Percentiles rank a stretch among this genome's conserved stretches.
Evolutionary conservation across 2,113 vertebrate genomes (phyloP).

Genomic region (Myrmecobius fasciatus): DNA sequence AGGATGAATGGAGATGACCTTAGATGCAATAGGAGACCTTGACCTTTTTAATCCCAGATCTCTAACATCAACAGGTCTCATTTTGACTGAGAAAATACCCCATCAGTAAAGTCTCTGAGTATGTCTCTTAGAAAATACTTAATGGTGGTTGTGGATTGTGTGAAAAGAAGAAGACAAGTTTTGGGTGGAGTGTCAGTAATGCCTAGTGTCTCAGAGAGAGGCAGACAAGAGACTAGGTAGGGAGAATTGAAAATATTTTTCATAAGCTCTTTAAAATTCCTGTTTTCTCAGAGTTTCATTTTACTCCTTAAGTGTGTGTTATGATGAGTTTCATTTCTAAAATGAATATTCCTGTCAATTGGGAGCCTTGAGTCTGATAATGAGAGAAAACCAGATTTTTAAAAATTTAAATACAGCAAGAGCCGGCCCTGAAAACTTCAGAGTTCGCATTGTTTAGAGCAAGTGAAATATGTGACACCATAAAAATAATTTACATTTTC

Average conservation of each 20-base stretch:
- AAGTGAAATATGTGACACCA: conserved; percentile 1
- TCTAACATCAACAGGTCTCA: no score
- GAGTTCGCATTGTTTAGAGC: background rate
- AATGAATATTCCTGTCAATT: background rate
- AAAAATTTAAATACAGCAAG: background rate
- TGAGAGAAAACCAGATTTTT: background rate
- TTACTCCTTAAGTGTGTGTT: background rate
- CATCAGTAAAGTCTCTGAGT: background rate
- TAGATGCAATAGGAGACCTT: no score
- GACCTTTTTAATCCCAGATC: no score
- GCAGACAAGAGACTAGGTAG: background rate
- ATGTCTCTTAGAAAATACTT: background rate
- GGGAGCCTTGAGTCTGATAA: background rate
- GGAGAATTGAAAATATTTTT: background rate
- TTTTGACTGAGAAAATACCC: no score
- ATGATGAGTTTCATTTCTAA: conserved; percentile 35
- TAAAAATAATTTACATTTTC: conserved; percentile 56
- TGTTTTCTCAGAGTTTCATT: background rate
- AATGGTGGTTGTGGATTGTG: background rate
- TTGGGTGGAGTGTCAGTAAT: background rate
- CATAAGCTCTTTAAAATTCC: background rate
- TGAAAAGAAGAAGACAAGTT: background rate
- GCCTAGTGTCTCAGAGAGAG: background rate
- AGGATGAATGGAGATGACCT: no score
- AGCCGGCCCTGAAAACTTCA: conserved; percentile 5